These are phyloP conservation scores for Schizaphis graminum DNA, from an alignment of 2,888 invertebrate species.

Conservation along the genomic window DNA sequence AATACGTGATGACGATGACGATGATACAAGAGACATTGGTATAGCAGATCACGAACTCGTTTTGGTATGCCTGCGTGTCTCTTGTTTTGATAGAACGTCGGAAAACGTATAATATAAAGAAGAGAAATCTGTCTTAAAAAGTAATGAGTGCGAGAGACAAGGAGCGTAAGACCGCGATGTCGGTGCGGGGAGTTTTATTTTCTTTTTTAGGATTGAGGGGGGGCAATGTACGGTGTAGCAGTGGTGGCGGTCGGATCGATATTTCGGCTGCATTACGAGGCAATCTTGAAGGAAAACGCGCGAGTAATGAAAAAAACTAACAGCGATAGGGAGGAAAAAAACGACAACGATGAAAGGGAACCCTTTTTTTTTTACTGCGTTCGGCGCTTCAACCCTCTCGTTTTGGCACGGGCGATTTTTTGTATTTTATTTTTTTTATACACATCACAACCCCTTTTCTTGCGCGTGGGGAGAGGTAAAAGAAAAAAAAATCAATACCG, in stretches of 20 bases:
- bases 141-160: conserved; percentile 16
- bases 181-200: background rate
- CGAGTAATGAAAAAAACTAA: conserved; percentile 54
- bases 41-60: background rate
- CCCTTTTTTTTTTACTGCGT: conserved; percentile 38
- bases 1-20: background rate
- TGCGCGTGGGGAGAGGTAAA: conserved; percentile 36
- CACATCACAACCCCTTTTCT: conserved; percentile 57
- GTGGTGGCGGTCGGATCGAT: conserved; percentile 48
- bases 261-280: conserved; percentile 55
- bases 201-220: background rate
- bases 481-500: conserved; percentile 61
- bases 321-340: background rate
- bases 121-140: conserved; percentile 16
- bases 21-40: background rate
- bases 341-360: conserved; percentile 32
- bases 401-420: conserved; percentile 61
- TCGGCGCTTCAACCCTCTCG: conserved; percentile 60
- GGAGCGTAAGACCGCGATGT: background rate
- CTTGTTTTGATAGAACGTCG: background rate
- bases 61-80: background rate
- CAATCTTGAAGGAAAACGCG: conserved; percentile 57
- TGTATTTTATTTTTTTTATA: conserved; percentile 37
- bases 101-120: background rate
- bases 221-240: background rate